Percentiles rank a stretch among this genome's conserved stretches.
phyloP scores from a whole-genome alignment of 2,797 vertebrate species.

The Prunella strophiata region DNA sequence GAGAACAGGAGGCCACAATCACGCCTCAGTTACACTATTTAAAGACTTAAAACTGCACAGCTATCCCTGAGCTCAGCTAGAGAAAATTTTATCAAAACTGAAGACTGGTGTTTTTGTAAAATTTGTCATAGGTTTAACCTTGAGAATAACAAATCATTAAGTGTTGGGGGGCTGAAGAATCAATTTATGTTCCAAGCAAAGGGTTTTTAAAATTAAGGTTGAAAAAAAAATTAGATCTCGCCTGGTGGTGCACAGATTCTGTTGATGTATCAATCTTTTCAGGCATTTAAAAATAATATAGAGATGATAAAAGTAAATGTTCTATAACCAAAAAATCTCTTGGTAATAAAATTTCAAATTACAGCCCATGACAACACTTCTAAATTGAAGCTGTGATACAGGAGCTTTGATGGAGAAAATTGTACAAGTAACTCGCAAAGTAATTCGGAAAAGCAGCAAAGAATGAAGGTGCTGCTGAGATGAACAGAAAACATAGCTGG shows the following conservation, averaged over 20 bases:
- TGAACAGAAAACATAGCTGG: constrained; percentile 55
- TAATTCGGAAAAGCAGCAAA: constrained; percentile 63
- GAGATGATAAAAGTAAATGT: constrained; percentile 73
- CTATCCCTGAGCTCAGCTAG: neutral
- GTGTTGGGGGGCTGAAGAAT: constrained; percentile 15
- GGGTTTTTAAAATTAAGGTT: constrained; percentile 47
- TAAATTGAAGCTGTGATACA: constrained; percentile 69
- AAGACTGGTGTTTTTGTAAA: constrained; percentile 39
- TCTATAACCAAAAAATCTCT: constrained; percentile 71
- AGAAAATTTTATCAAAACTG: constrained; percentile 33
- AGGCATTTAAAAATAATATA: constrained; percentile 72
- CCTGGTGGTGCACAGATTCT: constrained; percentile 18
- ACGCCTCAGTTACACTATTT: neutral
- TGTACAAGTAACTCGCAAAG: constrained; percentile 59
- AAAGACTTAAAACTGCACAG: constrained; percentile 45
- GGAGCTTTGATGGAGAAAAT: constrained; percentile 71
- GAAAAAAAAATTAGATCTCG: neutral
- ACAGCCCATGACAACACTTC: constrained; percentile 67
- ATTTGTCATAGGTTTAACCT: constrained; percentile 65
- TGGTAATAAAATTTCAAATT: constrained; percentile 73
- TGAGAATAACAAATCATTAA: constrained; percentile 65
- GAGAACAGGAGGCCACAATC: neutral
- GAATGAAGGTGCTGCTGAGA: constrained; percentile 60
- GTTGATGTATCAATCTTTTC: constrained; percentile 71
- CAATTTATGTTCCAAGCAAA: constrained; percentile 58